A percentile compares a stretch with the other conserved stretches of the same genome.
These are phyloP conservation scores for Gymnocypris eckloni DNA, from an alignment of 2,797 vertebrate genomes.

Conservation along the genomic window DNA sequence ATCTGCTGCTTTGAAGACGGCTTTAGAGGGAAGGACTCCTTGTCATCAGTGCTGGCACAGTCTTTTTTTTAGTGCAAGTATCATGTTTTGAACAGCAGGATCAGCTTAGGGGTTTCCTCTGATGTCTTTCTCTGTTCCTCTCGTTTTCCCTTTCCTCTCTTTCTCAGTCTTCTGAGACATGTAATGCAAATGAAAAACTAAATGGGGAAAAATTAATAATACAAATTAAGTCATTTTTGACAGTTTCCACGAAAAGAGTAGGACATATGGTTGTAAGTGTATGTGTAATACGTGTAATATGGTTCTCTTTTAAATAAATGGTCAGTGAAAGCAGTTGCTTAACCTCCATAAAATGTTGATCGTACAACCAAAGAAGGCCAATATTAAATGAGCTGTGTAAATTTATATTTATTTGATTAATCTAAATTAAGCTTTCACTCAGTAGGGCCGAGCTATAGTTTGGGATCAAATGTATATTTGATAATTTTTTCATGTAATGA, in stretches of 20 bases:
- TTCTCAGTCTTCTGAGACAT: slow-evolving; percentile 6
- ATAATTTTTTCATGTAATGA: not conserved
- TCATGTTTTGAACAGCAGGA: slow-evolving; percentile 48
- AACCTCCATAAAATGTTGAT: not conserved
- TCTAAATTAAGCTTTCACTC: slow-evolving; percentile 5
- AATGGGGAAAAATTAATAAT: not conserved
- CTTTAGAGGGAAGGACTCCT: slow-evolving; percentile 17
- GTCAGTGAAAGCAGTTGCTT: not conserved
- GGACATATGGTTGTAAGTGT: not conserved
- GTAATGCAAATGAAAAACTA: not conserved
- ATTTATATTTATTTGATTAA: not conserved
- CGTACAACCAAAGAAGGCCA: not conserved
- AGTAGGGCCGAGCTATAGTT: not conserved
- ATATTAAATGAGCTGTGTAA: not conserved
- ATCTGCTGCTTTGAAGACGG: slow-evolving; percentile 31
- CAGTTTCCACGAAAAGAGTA: not conserved
- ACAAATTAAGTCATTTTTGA: not conserved
- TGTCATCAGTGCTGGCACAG: slow-evolving; percentile 31
- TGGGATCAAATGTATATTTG: too few relatives aligned
- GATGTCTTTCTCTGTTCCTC: slow-evolving; percentile 40
- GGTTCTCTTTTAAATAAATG: not conserved
- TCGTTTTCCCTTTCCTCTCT: not conserved
- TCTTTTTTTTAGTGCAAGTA: slow-evolving; percentile 18
- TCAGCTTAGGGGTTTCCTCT: slow-evolving; percentile 50
- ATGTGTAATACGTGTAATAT: too few relatives aligned